Percentiles rank a stretch among this genome's conserved stretches.
These are phyloP conservation scores for Aspidapion aeneum DNA, from an alignment of 2,888 invertebrate genomes.

Conservation along the genomic window DNA sequence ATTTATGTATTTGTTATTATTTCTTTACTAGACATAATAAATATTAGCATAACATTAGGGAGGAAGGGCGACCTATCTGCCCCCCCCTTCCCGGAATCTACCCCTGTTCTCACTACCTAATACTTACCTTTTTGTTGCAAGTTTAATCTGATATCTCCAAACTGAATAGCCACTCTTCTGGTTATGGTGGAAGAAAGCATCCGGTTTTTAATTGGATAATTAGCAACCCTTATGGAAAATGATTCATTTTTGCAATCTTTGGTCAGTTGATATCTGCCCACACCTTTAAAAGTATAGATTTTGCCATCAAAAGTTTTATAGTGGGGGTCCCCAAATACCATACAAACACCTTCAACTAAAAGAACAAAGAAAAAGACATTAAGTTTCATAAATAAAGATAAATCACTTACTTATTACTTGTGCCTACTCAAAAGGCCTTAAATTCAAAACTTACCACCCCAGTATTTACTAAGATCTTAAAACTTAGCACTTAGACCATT, in stretches of 20 bases:
- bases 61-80: too few relatives aligned
- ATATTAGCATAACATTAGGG: too few relatives aligned
- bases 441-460: too few relatives aligned
- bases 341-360: slow-evolving; percentile 81
- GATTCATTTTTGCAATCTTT: slow-evolving; percentile 78
- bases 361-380: slow-evolving; percentile 18
- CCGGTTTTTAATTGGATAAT: slow-evolving; percentile 59
- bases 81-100: too few relatives aligned
- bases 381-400: not conserved
- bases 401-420: not conserved
- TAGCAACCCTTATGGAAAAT: slow-evolving; percentile 86
- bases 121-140: slow-evolving; percentile 75
- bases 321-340: slow-evolving; percentile 93
- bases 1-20: too few relatives aligned
- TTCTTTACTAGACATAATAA: too few relatives aligned
- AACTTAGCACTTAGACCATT: too few relatives aligned
- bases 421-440: too few relatives aligned
- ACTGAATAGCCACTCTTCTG: slow-evolving; percentile 79
- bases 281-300: slow-evolving; percentile 90
- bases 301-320: slow-evolving; percentile 94
- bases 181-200: slow-evolving; percentile 87
- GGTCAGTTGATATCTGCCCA: slow-evolving; percentile 87
- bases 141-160: slow-evolving; percentile 72
- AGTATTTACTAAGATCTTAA: too few relatives aligned
- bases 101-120: too few relatives aligned